Conservation (phyloP, 2,113 vertebrate genomes). For the Megaceryle torquata region DNA sequence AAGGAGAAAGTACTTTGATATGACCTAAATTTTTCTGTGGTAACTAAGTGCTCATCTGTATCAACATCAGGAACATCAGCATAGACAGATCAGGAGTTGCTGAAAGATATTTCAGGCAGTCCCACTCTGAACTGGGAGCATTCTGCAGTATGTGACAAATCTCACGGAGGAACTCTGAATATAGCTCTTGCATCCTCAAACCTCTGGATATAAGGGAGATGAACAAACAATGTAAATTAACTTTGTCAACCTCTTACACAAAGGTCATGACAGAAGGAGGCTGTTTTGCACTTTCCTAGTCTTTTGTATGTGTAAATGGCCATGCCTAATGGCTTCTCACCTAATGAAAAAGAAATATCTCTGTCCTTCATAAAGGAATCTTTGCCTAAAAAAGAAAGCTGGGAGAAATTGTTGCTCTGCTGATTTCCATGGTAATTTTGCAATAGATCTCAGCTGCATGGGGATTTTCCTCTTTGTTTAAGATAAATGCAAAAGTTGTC, state of each 20-base stretch:
- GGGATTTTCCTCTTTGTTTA: background rate
- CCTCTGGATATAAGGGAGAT: background rate
- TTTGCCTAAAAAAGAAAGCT: background rate
- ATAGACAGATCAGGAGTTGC: background rate
- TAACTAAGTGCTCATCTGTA: background rate
- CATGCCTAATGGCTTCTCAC: background rate
- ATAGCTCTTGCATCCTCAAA: background rate
- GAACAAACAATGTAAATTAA: background rate
- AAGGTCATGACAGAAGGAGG: background rate
- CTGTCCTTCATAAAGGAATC: background rate
- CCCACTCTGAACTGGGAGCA: background rate
- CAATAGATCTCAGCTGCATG: background rate
- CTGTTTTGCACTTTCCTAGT: background rate
- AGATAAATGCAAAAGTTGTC: background rate
- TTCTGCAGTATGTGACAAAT: background rate
- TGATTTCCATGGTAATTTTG: background rate
- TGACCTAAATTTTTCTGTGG: background rate
- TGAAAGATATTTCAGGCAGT: background rate
- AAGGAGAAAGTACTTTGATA: background rate
- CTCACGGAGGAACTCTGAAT: background rate
- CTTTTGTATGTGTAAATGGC: background rate
- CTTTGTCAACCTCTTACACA: background rate
- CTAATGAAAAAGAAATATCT: background rate
- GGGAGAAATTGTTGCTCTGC: background rate
- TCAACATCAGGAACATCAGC: background rate